Percentiles rank a stretch among this genome's conserved stretches.
Conservation (phyloP, 2,113 vertebrate species). For the Heptranchias perlo region DNA sequence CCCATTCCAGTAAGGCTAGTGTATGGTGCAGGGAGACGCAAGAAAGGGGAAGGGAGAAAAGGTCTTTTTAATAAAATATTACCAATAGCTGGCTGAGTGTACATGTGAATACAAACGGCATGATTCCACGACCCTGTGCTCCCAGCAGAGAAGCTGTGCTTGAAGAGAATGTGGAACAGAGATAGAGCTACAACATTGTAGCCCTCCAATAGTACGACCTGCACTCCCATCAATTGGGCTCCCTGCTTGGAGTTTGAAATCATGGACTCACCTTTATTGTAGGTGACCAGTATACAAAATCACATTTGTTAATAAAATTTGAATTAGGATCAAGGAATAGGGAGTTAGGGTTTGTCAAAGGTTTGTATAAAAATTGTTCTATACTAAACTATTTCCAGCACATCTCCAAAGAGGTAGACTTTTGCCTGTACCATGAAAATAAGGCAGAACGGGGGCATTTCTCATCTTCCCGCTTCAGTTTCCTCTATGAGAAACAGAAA, state of each 20-base stretch:
- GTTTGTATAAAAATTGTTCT: too few species aligned
- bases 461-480: not conserved
- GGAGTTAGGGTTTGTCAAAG: not conserved
- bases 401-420: not conserved
- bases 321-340: not conserved
- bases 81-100: not conserved
- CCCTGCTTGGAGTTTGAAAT: not conserved
- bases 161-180: not conserved
- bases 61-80: not conserved
- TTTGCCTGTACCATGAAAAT: not conserved
- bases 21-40: not conserved
- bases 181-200: not conserved
- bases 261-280: not conserved
- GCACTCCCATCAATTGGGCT: not conserved
- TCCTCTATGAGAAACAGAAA: not conserved
- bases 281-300: not conserved
- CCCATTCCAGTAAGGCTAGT: not conserved
- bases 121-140: not conserved
- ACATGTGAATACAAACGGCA: not conserved
- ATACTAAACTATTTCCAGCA: too few species aligned
- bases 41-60: not conserved
- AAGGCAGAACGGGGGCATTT: not conserved
- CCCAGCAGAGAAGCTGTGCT: not conserved
- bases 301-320: not conserved
- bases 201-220: not conserved